A percentile compares a stretch with the other conserved stretches of the same genome.
Conservation (phyloP, 2,797 vertebrate genomes). For the Paramormyrops hopkinsi region DNA sequence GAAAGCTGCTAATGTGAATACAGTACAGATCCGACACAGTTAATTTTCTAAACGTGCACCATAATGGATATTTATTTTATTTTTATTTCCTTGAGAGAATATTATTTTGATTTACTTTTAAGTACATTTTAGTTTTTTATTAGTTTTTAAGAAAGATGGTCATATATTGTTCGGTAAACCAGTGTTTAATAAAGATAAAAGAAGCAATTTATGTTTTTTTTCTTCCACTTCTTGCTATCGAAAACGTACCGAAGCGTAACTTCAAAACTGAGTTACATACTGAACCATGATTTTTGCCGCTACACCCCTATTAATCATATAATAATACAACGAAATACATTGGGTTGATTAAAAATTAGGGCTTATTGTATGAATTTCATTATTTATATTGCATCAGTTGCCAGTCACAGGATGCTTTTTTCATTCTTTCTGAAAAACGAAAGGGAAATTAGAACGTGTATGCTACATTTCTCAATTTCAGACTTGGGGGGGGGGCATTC, state of each 20-base stretch:
- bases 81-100: not conserved
- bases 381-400: not conserved
- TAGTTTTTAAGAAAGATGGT: not conserved
- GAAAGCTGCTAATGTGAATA: not conserved
- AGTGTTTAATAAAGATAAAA: not conserved
- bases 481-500: not conserved
- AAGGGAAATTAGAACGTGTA: not conserved
- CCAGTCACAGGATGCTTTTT: not conserved
- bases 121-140: not conserved
- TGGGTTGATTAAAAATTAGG: not conserved
- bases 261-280: not conserved
- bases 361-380: not conserved
- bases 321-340: not conserved
- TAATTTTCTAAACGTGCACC: not conserved
- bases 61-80: not conserved
- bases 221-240: not conserved
- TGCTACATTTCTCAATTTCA: not conserved
- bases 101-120: not conserved
- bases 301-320: not conserved
- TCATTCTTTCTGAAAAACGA: not conserved
- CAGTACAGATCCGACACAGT: not conserved
- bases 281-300: not conserved
- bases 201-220: not conserved
- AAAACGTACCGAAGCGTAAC: not conserved
- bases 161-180: not conserved